These are phyloP conservation scores for Drosophila prostipennis DNA, from an alignment of 2,888 invertebrate species.

Conservation along the genomic window DNA sequence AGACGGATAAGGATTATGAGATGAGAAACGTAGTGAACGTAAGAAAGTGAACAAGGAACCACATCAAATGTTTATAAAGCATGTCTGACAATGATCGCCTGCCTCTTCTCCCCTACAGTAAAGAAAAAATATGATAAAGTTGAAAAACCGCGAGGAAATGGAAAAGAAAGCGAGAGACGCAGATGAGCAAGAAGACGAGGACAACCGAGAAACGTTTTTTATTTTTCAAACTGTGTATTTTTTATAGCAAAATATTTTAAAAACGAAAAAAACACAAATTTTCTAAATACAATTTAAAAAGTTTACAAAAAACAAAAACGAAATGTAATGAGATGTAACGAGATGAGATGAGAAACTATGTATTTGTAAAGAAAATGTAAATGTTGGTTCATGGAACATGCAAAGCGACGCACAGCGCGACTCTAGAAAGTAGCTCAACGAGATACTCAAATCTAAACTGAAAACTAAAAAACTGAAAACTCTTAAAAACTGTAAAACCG, in stretches of 20 bases:
- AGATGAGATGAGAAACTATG: slow-evolving; percentile 32
- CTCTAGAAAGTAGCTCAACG: slow-evolving; percentile 68
- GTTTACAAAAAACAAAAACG: slow-evolving; percentile 37
- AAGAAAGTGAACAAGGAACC: slow-evolving; percentile 65
- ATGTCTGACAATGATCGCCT: slow-evolving; percentile 58
- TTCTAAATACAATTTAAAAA: slow-evolving; percentile 50
- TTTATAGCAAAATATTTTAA: slow-evolving; percentile 74
- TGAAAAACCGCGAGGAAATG: neutral
- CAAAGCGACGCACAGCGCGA: slow-evolving; percentile 71
- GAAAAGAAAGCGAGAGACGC: slow-evolving; percentile 5
- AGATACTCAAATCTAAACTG: slow-evolving; percentile 18
- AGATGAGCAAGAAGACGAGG: slow-evolving; percentile 24
- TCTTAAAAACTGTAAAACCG: slow-evolving; percentile 14
- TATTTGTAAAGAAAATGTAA: slow-evolving; percentile 58
- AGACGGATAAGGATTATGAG: slow-evolving; percentile 47
- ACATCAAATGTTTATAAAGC: slow-evolving; percentile 64
- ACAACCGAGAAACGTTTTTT: slow-evolving; percentile 61
- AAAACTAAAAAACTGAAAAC: slow-evolving; percentile 16
- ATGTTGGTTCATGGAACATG: slow-evolving; percentile 65
- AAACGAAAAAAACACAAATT: slow-evolving; percentile 51
- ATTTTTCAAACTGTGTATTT: slow-evolving; percentile 75
- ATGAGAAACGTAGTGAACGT: slow-evolving; percentile 42
- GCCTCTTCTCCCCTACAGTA: slow-evolving; percentile 42
- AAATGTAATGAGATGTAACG: slow-evolving; percentile 2
- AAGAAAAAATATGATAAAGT: slow-evolving; percentile 12